Evolutionary conservation across 2,888 invertebrate genomes (phyloP).

Genomic region (Trypoxylon attenuatum): DNA sequence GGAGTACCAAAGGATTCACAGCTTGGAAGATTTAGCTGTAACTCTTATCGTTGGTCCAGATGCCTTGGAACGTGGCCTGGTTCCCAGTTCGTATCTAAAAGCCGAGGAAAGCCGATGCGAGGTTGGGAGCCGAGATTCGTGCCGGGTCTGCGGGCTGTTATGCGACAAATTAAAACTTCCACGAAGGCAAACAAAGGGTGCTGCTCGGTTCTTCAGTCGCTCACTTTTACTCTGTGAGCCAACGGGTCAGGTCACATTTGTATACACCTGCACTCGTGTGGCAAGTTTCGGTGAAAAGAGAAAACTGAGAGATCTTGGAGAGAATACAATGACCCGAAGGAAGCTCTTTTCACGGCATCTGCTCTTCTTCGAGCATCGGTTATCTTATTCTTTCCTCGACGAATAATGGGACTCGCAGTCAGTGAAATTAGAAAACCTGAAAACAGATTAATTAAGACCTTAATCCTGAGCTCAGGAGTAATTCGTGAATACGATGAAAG

Average conservation of each 20-base stretch:
- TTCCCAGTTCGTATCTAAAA: neutral
- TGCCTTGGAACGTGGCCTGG: neutral
- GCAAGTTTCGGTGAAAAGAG: neutral
- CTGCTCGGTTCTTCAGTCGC: conserved; percentile 20
- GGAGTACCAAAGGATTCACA: no score
- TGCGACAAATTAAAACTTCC: conserved; percentile 37
- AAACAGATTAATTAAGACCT: no score
- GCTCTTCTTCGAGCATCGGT: no score
- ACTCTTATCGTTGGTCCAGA: neutral
- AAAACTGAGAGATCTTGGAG: neutral
- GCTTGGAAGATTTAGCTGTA: no score
- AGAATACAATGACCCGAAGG: neutral
- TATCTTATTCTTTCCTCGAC: neutral
- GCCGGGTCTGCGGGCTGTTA: conserved; percentile 16
- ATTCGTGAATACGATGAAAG: neutral
- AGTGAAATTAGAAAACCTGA: no score
- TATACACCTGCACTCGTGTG: neutral
- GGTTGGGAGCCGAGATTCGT: conserved; percentile 1
- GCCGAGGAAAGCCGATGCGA: no score
- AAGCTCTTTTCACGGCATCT: neutral
- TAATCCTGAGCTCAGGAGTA: no score
- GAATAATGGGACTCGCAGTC: no score
- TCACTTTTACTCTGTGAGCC: conserved; percentile 10
- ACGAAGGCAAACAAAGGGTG: conserved; percentile 7
- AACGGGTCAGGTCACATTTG: conserved; percentile 10